Evolutionary conservation across 2,888 invertebrate species (phyloP).

Genomic region (Gibbula magus): DNA sequence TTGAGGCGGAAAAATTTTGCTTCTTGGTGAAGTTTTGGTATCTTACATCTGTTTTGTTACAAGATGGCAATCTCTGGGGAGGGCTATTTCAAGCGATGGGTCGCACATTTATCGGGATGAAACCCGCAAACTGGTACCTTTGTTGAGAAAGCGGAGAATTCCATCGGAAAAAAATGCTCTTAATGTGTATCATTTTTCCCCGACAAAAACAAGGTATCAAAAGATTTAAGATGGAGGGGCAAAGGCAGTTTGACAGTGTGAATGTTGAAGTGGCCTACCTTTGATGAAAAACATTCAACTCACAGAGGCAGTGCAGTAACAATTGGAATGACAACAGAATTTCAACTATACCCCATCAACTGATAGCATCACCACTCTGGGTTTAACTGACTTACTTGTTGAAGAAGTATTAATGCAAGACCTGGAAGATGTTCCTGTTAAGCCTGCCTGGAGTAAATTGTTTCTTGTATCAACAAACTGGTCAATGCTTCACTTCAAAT

Average conservation of each 20-base stretch:
- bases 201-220: slow-evolving; percentile 20
- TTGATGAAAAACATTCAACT: slow-evolving; percentile 15
- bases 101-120: slow-evolving; percentile 14
- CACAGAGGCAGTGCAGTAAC: background rate
- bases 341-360: background rate
- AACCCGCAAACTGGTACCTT: slow-evolving; percentile 14
- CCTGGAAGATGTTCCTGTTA: too few relatives aligned
- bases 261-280: background rate
- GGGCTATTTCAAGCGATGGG: slow-evolving; percentile 9
- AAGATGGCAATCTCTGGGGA: slow-evolving; percentile 21
- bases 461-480: too few relatives aligned
- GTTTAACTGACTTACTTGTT: too few relatives aligned
- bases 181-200: slow-evolving; percentile 21
- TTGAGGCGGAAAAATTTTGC: slow-evolving; percentile 22
- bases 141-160: slow-evolving; percentile 16
- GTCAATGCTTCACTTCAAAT: too few relatives aligned
- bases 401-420: too few relatives aligned
- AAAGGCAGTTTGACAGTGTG: slow-evolving; percentile 18
- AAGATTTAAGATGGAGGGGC: slow-evolving; percentile 6
- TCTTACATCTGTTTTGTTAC: slow-evolving; percentile 23
- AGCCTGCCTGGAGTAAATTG: too few relatives aligned
- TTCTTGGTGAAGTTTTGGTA: slow-evolving; percentile 14
- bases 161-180: background rate
- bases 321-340: background rate
- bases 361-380: background rate